Evolutionary conservation across 2,797 vertebrate species (phyloP), one percentile per base, ranked within the genome.

Genomic region (Rachycentron canadum): DNA sequence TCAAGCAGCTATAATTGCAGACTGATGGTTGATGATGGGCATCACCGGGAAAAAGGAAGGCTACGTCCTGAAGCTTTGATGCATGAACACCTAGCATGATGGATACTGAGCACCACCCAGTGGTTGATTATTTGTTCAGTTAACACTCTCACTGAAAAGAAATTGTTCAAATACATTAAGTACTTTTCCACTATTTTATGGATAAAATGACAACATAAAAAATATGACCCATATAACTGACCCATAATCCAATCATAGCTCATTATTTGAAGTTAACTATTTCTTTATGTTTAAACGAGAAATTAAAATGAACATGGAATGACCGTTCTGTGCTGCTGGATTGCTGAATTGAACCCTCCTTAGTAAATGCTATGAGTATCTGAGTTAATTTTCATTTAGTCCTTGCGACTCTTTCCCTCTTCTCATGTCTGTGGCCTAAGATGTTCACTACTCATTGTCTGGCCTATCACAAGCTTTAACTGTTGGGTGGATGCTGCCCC

Each of bases 41-140:
- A 55, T 78, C 23, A 75, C n/a, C 63, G 30, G 1, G 13, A n/a
- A 23, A 58, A 50, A 64, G 36, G 40, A 63, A 53, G 45, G 41
- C 25, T 25, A 28, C 17, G 38, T 47, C 55, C 59, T 67, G 41
- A 61, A 38, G 49, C 67, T 69, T 58, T 66, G 26, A 60, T 43
- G 60, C 28, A 25, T 64, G 30, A 43, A 34, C 7, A 16, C 23
- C 55, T 4, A n/a, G 26, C 14, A 65, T 32, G 13, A 1, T 86
- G 71, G 67, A 64, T n/a, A 19, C 5, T 30, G 79, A 83, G 87
- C 88, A 8, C 91, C 88, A 87, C 73, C 90, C 58, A 81, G 88
- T 90, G 92, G 89, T 11, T 53, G 34, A 38, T 9, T 4, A 3
- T 53, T 14, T 56, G n/a, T 19, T 28, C 2, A 3, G 23, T 28